These are phyloP conservation scores for Bostrychus sinensis DNA, from an alignment of 2,113 vertebrate genomes.

Conservation along the genomic window DNA sequence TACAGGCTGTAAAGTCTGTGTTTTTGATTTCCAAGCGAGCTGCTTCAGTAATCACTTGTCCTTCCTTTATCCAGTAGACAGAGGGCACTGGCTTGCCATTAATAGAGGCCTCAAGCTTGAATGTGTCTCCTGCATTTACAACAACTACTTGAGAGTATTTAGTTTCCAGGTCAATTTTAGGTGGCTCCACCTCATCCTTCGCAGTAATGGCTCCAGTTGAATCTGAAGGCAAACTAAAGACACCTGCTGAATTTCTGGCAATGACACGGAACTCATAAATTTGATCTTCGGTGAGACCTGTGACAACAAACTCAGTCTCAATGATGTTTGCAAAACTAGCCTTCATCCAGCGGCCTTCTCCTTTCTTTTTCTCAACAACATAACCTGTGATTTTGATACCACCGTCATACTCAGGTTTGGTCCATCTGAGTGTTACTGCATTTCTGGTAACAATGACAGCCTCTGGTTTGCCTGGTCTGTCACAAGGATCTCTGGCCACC, in stretches of 20 bases:
- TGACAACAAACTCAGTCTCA: conserved; percentile 93
- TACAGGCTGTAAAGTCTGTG: conserved; percentile 88
- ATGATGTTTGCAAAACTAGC: conserved; percentile 95
- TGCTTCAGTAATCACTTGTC: conserved; percentile 85
- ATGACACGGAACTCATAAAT: conserved; percentile 97
- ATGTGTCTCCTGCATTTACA: conserved; percentile 91
- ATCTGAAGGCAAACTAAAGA: conserved; percentile 91
- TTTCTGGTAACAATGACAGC: conserved; percentile 93
- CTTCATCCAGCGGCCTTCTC: conserved; percentile 97
- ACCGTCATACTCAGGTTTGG: conserved; percentile 90
- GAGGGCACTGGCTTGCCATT: conserved; percentile 92
- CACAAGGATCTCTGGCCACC: conserved; percentile 93
- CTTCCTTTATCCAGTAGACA: conserved; percentile 88
- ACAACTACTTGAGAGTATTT: conserved; percentile 90
- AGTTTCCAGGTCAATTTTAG: conserved; percentile 91
- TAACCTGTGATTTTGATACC: conserved; percentile 97
- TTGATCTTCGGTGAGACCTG: conserved; percentile 91
- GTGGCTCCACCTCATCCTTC: conserved; percentile 95
- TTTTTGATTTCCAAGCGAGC: conserved; percentile 91
- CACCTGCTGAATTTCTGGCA: conserved; percentile 93
- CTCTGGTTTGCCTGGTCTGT: conserved; percentile 93
- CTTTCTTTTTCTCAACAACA: conserved; percentile 93
- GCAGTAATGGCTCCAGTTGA: conserved; percentile 94
- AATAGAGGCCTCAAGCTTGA: conserved; percentile 90
- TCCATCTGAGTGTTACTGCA: conserved; percentile 92